Evolutionary conservation across 2,797 vertebrate genomes (phyloP), one percentile per base, ranked within the genome.

Genomic region (Telmatherina bonti): DNA sequence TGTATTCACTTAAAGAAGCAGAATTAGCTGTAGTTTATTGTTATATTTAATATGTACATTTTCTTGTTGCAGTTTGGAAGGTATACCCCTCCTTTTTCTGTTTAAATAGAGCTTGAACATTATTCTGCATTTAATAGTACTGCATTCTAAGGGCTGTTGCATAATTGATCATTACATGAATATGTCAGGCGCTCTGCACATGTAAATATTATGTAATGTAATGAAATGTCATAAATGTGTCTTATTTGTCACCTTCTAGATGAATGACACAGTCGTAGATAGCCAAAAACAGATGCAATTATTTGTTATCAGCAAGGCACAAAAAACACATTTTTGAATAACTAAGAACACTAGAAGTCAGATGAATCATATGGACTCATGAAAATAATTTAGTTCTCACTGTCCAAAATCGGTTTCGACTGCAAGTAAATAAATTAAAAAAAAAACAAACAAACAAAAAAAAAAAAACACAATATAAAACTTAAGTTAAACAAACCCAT

Each of bases 91-190:
- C 22, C 12, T 51, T 26, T n/a, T 26, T 11, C n/a, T 27, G 35
- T 52, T 20, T 7, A 38, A 38, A 52, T 26, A 13, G 22, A 16
- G 1, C 55, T 2, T 11, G 10, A 30, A 49, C 31, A 36, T 36
- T 27, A 27, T 64, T 64, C 20, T 35, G 38, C 20, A 64, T 53
- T 22, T 16, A 64, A 63, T 0, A 64, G 53, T 18, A 33, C 33
- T 38, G 16, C 47, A 53, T 6, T 12, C 33, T 53, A 54, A 53
- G 11, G n/a, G n/a, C n/a, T n/a, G n/a, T n/a, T n/a, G n/a, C n/a
- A n/a, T n/a, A n/a, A n/a, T n/a, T n/a, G n/a, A n/a, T n/a, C n/a
- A n/a, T n/a, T n/a, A n/a, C n/a, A n/a, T n/a, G n/a, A n/a, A n/a
- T n/a, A n/a, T n/a, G n/a, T n/a, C n/a, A n/a, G n/a, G n/a, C n/a